Conservation (phyloP, 30 jellyfish, hydroid and myxozoan genomes). For the Aurelia coerulea region DNA sequence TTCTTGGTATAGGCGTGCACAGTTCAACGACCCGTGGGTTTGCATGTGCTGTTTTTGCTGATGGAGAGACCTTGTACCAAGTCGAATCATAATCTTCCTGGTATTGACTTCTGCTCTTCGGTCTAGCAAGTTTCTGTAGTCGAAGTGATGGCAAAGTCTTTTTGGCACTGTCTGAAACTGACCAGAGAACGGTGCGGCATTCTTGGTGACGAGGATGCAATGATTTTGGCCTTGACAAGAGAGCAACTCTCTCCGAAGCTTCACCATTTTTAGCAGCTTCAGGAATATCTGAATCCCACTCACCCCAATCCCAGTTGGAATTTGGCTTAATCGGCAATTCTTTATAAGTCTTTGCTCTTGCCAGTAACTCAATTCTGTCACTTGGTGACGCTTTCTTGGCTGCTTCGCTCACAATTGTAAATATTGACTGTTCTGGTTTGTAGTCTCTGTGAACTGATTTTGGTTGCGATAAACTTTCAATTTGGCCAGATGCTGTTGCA, state of each 20-base stretch:
- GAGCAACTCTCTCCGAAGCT: constrained; percentile 78
- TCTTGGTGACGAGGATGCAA: constrained; percentile 77
- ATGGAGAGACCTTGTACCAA: constrained; percentile 79
- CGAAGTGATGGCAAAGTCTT: constrained; percentile 85
- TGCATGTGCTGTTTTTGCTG: constrained; percentile 85
- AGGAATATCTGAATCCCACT: constrained; percentile 97
- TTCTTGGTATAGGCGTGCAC: constrained; percentile 88
- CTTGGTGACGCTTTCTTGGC: constrained; percentile 83
- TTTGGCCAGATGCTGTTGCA: constrained; percentile 64
- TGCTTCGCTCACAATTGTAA: constrained; percentile 80
- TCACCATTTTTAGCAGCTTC: constrained; percentile 90
- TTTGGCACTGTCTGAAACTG: constrained; percentile 68
- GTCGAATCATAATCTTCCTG: constrained; percentile 78
- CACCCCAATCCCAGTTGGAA: constrained; percentile 97
- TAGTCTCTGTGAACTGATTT: constrained; percentile 78
- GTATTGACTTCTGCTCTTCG: constrained; percentile 86
- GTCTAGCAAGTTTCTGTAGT: constrained; percentile 88
- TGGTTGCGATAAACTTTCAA: constrained; percentile 74
- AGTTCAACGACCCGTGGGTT: constrained; percentile 84
- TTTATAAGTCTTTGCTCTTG: constrained; percentile 75
- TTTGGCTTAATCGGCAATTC: constrained; percentile 90
- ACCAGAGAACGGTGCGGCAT: constrained; percentile 85
- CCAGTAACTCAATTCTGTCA: constrained; percentile 70
- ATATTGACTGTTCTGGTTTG: constrained; percentile 80
- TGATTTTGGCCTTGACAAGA: constrained; percentile 81